Conservation (phyloP, 2,797 vertebrate species). For the Petrocephalus sullivani region DNA sequence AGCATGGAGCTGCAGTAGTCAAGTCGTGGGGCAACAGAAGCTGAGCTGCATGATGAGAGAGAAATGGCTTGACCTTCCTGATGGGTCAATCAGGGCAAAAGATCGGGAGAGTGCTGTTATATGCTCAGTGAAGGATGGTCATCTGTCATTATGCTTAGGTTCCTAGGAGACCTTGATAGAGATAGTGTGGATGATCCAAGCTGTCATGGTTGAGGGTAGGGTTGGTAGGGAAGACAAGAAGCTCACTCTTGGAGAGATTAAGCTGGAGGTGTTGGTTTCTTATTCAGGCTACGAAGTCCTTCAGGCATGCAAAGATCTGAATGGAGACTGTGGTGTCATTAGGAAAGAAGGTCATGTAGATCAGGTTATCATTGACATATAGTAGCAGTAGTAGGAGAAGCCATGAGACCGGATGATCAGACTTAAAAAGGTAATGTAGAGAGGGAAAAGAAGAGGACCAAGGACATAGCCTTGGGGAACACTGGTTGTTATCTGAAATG, state of each 20-base stretch:
- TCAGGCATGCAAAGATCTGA: not conserved
- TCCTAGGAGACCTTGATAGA: not conserved
- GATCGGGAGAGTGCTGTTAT: not conserved
- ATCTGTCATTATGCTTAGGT: not conserved
- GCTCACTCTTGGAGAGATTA: not conserved
- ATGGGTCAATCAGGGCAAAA: not conserved
- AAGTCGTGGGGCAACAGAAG: not conserved
- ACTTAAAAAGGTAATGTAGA: not conserved
- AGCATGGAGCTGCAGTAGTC: not conserved
- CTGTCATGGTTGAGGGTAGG: not conserved
- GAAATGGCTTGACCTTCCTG: not conserved
- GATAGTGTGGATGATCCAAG: not conserved
- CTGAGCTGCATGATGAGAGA: not conserved
- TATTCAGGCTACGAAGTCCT: not conserved
- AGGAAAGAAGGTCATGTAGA: not conserved
- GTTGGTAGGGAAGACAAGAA: not conserved
- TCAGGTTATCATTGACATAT: not conserved
- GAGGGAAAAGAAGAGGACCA: not conserved
- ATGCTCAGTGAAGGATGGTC: not conserved
- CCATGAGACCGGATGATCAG: not conserved
- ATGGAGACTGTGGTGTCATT: not conserved
- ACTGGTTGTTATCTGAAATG: not conserved
- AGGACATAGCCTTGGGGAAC: not conserved
- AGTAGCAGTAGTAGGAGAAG: not conserved
- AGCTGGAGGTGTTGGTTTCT: not conserved